phyloP scores from a whole-genome alignment of 2,888 invertebrate species.

The Harmothoe impar region DNA sequence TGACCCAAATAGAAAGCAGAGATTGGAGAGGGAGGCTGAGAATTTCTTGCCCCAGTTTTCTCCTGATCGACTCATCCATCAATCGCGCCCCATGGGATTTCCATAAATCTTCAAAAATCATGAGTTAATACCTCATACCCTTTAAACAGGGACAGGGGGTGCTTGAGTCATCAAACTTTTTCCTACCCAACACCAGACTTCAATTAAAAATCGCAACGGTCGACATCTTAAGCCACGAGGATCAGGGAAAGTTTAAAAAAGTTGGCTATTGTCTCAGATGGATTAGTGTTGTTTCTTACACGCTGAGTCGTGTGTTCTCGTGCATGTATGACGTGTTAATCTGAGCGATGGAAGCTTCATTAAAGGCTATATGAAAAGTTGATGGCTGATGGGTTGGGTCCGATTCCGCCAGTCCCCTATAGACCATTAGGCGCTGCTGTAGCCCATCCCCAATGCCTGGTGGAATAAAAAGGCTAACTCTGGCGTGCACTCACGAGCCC shows the following conservation, averaged over 20 bases:
- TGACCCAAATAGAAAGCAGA: constrained; percentile 34
- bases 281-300: no score
- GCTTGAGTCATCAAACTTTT: not conserved
- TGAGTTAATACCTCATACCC: constrained; percentile 35
- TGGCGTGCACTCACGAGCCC: constrained; percentile 40
- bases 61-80: constrained; percentile 29
- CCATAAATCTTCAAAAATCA: constrained; percentile 33
- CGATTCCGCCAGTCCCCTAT: not conserved
- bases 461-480: constrained; percentile 11
- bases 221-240: not conserved
- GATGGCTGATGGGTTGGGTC: not conserved
- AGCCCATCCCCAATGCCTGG: not conserved
- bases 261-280: not conserved
- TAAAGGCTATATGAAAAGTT: constrained; percentile 48
- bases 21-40: not conserved
- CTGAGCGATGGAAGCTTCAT: not conserved
- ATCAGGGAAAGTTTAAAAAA: not conserved
- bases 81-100: constrained; percentile 12
- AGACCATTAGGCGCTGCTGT: constrained; percentile 36
- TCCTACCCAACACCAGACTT: not conserved
- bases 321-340: constrained; percentile 35
- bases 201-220: not conserved
- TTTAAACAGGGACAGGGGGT: not conserved
- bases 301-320: not conserved
- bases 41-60: constrained; percentile 14